phyloP scores from a whole-genome alignment of 2,113 vertebrate species.

The Porphyrio hochstetteri region DNA sequence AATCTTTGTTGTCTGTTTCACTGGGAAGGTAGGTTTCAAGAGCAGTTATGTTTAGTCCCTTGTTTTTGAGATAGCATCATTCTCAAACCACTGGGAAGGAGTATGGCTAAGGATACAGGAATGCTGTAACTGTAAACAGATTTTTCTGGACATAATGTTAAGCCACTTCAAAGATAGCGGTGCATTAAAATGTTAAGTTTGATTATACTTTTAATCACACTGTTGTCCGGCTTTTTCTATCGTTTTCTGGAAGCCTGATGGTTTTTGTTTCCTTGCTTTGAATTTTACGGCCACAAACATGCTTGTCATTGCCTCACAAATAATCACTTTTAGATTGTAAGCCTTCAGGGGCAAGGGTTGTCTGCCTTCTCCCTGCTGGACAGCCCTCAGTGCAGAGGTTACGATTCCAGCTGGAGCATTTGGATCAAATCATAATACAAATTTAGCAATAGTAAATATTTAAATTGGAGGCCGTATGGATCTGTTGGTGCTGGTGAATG shows the following conservation, averaged over 20 bases:
- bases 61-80: background rate
- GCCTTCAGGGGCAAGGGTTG: slow-evolving; percentile 35
- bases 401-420: slow-evolving; percentile 5
- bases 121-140: background rate
- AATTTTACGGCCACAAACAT: background rate
- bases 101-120: background rate
- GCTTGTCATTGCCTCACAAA: slow-evolving; percentile 47
- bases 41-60: background rate
- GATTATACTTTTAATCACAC: background rate
- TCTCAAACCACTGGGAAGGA: background rate
- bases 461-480: background rate
- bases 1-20: background rate
- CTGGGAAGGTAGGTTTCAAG: background rate
- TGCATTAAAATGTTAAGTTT: background rate
- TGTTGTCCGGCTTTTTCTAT: background rate
- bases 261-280: background rate
- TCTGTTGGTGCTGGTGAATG: background rate
- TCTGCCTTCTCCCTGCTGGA: background rate
- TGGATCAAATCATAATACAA: slow-evolving; percentile 6
- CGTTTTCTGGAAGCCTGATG: background rate
- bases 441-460: slow-evolving; percentile 38
- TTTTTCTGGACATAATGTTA: background rate
- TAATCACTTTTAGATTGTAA: slow-evolving; percentile 14
- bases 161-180: background rate
- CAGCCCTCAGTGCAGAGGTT: background rate